Evolutionary conservation across 2,113 vertebrate genomes (phyloP), one percentile per base, ranked within the genome.

Genomic region (Coreoperca whiteheadi): DNA sequence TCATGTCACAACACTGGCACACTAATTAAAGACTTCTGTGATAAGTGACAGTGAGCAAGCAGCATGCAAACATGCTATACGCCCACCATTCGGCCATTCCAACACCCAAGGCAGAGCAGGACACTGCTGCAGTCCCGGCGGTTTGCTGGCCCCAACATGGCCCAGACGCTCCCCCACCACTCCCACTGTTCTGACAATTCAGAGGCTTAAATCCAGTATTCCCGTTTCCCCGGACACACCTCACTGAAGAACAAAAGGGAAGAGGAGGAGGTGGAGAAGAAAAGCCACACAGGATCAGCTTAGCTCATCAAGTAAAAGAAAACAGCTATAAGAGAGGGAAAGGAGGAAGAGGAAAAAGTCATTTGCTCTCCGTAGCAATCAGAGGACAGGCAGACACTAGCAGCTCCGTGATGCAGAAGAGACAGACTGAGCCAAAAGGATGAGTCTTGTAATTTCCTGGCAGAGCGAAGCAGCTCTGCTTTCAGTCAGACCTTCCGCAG

Each of bases 1-100:
- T 82, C 30, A 67, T 53, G 32, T 63, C 68, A 48, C 28, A 79
- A 56, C 25, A 51, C 43, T 34, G 10, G 14, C 72, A 77, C 56
- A 43, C 34, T 41, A 59, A 61, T 54, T 15, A 54, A 74, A 86
- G 11, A 84, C 20, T 76, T 68, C 43, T 54, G 30, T 57, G 75
- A 69, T 46, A 23, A 81, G 56, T 64, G 64, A 79, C 25, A 63
- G 46, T 43, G 51, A 82, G 71, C 66, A 84, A 75, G 87, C 89
- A 89, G 84, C 87, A 92, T 91, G 91, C 89, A 78, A 85, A 85
- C 91, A 86, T 92, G 89, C 90, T 80, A 65, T 76, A 93, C 95
- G 94, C 96, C 95, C 96, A 97, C 96, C 96, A 96, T 97, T 95
- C 89, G 87, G 88, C 94, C 94, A 95, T 95, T 92, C 95, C 96